Evolutionary conservation across 2,888 invertebrate genomes (phyloP), one percentile per base, ranked within the genome.

Genomic region (Chloroclystis v-ata): DNA sequence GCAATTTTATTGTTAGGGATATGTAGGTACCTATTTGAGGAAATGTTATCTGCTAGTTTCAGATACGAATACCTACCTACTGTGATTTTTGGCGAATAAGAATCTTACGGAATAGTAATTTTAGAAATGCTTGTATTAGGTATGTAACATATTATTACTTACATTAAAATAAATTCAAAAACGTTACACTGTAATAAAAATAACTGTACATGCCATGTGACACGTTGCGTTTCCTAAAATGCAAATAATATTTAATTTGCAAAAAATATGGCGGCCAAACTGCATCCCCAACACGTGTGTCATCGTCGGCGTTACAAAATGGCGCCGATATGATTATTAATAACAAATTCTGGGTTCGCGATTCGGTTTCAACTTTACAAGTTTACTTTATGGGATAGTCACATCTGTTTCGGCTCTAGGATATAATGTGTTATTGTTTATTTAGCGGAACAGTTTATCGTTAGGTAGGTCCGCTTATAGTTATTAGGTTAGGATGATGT

Each of bases 271-370:
- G 43, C 47, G 43, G 37, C 32, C 35, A 46, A 44, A 29, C 35
- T 39, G 28, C 43, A 43, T 47, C 45, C 49, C 47, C 9, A 50
- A 56, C 72, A 74, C 67, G 59, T 69, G 74, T 72, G 68, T 53
- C 59, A 54, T 59, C 61, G 46, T 57, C 65, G 67, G 63, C 67
- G 68, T 67, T 61, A 67, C 74, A 78, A 84, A 78, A 84, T 81
- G 85, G 84, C 84, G 83, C 73, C 80, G 75, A 71, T 80, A 77
- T 76, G 75, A 82, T 85, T 85, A 85, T 84, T 85, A 84, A 85
- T 84, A 85, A 82, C 77, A 75, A 83, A 78, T 76, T 78, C 67
- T 69, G 63, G 63, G 61, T 62, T 67, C 62, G 72, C 75, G 74
- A 76, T 75, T 75, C 65, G 78, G 80, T 83, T 82, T 78, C 77